phyloP scores from a whole-genome alignment of 2,888 invertebrate genomes.

The Acronicta alni region DNA sequence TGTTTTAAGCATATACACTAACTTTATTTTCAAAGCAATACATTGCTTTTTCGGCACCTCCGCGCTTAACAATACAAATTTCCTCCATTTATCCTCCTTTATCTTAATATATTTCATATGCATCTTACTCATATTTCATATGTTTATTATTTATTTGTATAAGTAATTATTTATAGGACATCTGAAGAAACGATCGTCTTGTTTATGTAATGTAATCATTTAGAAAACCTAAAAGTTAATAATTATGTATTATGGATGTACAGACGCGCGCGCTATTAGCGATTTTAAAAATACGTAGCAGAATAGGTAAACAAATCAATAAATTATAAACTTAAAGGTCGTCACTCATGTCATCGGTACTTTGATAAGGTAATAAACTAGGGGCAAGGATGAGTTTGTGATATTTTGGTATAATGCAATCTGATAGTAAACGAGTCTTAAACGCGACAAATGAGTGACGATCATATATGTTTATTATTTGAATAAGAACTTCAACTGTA shows the following conservation, averaged over 20 bases:
- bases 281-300: conserved; percentile 11
- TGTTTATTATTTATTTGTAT: neutral
- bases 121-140: conserved; percentile 4
- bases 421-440: neutral
- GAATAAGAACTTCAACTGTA: conserved; percentile 1
- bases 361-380: conserved; percentile 1
- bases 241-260: conserved; percentile 8
- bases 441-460: conserved; percentile 11
- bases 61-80: conserved; percentile 29
- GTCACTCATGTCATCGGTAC: conserved; percentile 18
- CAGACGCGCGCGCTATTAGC: conserved; percentile 11
- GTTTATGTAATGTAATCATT: conserved; percentile 18
- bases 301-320: conserved; percentile 23
- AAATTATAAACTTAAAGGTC: conserved; percentile 16
- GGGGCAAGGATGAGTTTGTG: neutral
- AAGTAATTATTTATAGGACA: conserved; percentile 15
- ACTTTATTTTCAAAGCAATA: conserved; percentile 50
- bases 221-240: conserved; percentile 11
- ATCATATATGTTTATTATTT: conserved; percentile 13
- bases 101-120: conserved; percentile 21
- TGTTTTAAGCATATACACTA: conserved; percentile 39
- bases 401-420: conserved; percentile 4
- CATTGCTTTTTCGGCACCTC: conserved; percentile 50
- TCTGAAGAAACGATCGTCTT: conserved; percentile 8
- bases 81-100: conserved; percentile 17